Percentiles rank a stretch among this genome's conserved stretches.
These are phyloP conservation scores for Miichthys miiuy DNA, from an alignment of 2,797 vertebrate genomes.

Conservation along the genomic window DNA sequence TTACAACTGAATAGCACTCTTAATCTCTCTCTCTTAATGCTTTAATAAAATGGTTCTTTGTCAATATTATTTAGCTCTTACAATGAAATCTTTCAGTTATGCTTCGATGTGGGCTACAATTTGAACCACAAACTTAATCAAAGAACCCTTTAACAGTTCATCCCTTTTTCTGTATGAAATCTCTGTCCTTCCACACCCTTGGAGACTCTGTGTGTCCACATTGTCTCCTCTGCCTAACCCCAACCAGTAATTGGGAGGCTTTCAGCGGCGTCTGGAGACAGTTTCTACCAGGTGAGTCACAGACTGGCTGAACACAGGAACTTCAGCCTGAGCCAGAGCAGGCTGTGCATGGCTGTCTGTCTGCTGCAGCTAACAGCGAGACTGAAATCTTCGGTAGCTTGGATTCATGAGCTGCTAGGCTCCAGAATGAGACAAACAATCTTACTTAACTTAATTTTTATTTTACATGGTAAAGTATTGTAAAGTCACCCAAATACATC, in stretches of 20 bases:
- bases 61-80: not conserved
- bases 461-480: not conserved
- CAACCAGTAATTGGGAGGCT: not conserved
- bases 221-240: constrained; percentile 4
- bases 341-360: constrained; percentile 4
- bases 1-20: too few species aligned
- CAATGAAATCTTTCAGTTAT: not conserved
- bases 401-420: constrained; percentile 14
- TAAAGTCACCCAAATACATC: not conserved
- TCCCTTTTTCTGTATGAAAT: not conserved
- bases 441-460: not conserved
- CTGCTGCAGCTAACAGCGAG: constrained; percentile 16
- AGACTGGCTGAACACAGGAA: constrained; percentile 4
- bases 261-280: not conserved
- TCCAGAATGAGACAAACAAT: constrained; percentile 27
- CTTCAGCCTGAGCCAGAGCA: not conserved
- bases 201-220: not conserved
- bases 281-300: constrained; percentile 31
- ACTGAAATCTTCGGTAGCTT: not conserved
- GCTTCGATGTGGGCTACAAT: not conserved
- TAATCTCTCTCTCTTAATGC: too few species aligned
- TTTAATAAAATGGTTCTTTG: not conserved
- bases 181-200: not conserved
- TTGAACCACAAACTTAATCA: not conserved
- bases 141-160: not conserved